Evolutionary conservation across 2,797 vertebrate species (phyloP), one percentile per base, ranked within the genome.

Genomic region (Menidia menidia): DNA sequence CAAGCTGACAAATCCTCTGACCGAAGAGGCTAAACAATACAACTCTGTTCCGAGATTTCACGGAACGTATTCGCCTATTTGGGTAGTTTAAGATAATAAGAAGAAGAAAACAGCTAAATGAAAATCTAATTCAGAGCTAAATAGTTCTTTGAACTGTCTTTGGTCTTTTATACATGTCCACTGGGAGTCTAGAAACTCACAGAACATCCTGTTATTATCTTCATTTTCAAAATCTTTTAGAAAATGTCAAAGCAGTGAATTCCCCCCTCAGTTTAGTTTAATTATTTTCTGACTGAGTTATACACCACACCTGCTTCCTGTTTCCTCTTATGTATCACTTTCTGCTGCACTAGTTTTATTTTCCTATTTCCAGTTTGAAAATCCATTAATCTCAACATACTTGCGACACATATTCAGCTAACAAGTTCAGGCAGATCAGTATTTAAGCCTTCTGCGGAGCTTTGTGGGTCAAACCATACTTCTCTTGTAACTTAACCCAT

Each of bases 1-100:
- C 70, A 73, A 25, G 31, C 66, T 60, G 56, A 54, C 32, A 52
- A 58, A 75, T 52, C 50, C 50, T 30, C 25, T 12, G n/a, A 59
- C 44, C 60, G 35, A 52, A 18, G 52, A 62, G 16, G 32, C 4
- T 18, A 15, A 60, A 19, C 10, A 11, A 54, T 31, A 54, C 35
- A 33, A 39, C n/a, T 30, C 10, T 59, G 3, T 60, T 48, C 6
- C 48, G 32, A 59, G 3, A 18, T 12, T 2, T 19, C 5, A 30
- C 30, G 1, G 25, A 25, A 25, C 10, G 3, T 47, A 47, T 52
- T 52, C 30, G 4, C 35, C 2, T 39, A 39, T 39, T 39, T 7
- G 8, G 6, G 35, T 39, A 39, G 35, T 39, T 10, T 7, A 39
- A 39, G 35, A 39, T 39, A 7, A 7, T 4, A 25, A 25, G 25